Percentiles rank a stretch among this genome's conserved stretches.
Evolutionary conservation across 2,888 invertebrate species (phyloP).

Genomic region (Athripsodes cinereus): DNA sequence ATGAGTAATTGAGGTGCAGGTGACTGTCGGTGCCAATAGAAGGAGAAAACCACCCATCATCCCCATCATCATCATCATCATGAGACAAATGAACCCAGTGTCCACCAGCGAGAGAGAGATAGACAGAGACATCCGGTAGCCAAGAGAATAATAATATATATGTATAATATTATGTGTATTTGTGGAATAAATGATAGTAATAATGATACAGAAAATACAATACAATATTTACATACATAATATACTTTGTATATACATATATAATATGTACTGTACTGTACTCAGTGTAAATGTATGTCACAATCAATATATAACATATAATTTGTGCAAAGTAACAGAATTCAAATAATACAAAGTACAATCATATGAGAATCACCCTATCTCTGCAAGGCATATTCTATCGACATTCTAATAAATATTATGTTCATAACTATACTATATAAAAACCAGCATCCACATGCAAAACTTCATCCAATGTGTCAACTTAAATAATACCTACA

Average conservation of each 20-base stretch:
- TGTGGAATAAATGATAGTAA: no score
- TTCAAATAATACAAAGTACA: no score
- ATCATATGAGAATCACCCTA: no score
- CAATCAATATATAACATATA: background rate
- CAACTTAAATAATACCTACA: no score
- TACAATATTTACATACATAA: background rate
- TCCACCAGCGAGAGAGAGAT: slow-evolving; percentile 23
- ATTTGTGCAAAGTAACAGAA: background rate
- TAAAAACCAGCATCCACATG: background rate
- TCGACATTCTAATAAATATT: no score
- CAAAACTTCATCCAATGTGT: background rate
- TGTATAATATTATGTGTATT: background rate
- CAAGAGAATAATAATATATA: slow-evolving; percentile 19
- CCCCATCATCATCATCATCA: slow-evolving; percentile 5
- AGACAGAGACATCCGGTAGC: slow-evolving; percentile 22
- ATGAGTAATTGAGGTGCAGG: slow-evolving; percentile 50
- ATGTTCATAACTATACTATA: no score
- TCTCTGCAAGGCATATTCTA: no score
- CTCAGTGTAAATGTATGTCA: background rate
- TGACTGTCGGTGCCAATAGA: slow-evolving; percentile 37
- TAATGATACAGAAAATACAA: slow-evolving; percentile 16
- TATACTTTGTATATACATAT: no score
- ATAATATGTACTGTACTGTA: background rate
- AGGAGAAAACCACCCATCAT: slow-evolving; percentile 24
- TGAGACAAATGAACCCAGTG: slow-evolving; percentile 28